Conservation (phyloP, 2,888 invertebrate species). For the Lepidocyrtinus sp. region DNA sequence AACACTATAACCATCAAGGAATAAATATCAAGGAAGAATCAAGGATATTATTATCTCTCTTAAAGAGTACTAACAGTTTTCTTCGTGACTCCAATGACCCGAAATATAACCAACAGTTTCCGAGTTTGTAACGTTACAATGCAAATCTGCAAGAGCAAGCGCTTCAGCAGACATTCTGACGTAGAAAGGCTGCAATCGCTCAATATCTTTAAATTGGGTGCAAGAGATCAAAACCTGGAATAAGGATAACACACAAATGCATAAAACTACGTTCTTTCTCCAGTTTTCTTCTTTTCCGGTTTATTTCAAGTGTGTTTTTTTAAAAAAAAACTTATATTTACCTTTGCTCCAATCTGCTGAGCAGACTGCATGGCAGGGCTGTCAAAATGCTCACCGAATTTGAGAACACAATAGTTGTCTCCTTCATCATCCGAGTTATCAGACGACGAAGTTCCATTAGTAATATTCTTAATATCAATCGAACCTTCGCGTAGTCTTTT, state of each 20-base stretch:
- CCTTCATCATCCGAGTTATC: conserved; percentile 67
- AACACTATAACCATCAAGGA: not conserved
- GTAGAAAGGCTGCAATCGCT: conserved; percentile 87
- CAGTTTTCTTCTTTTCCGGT: too few species aligned
- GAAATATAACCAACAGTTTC: conserved; percentile 97
- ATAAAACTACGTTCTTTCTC: too few species aligned
- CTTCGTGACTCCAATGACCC: conserved; percentile 94
- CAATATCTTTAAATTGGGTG: conserved; percentile 69
- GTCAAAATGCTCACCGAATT: conserved; percentile 70
- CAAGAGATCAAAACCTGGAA: conserved; percentile 69
- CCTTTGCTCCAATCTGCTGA: conserved; percentile 69
- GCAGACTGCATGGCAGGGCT: conserved; percentile 66
- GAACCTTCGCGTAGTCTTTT: conserved; percentile 74
- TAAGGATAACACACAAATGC: too few species aligned
- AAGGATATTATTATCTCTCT: not conserved
- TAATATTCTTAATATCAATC: conserved; percentile 69
- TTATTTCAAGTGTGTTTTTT: too few species aligned
- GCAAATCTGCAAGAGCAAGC: conserved; percentile 79
- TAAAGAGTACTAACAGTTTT: conserved; percentile 84
- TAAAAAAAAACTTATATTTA: too few species aligned
- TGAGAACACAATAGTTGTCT: conserved; percentile 66
- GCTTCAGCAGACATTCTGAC: conserved; percentile 73
- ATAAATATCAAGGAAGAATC: not conserved
- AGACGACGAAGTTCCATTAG: conserved; percentile 68
- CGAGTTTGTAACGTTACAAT: conserved; percentile 92